Percentiles rank a stretch among this genome's conserved stretches.
phyloP scores from a whole-genome alignment of 2,113 vertebrate genomes.

The Triplophysa dalaica region DNA sequence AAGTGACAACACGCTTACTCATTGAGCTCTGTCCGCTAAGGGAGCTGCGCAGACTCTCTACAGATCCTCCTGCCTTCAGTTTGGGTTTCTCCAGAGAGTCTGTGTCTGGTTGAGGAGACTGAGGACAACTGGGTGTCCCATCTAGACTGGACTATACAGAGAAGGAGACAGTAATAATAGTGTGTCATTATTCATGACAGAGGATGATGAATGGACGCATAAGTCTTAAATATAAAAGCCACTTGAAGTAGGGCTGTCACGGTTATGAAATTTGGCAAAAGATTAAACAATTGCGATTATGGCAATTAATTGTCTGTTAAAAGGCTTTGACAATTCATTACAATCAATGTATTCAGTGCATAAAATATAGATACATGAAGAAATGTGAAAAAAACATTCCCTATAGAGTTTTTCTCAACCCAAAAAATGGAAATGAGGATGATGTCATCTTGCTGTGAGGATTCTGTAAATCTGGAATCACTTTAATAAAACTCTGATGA shows the following conservation, averaged over 20 bases:
- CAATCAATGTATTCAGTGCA: no score
- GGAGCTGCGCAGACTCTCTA: constrained; percentile 95
- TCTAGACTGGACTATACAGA: constrained; percentile 81
- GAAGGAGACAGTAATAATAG: constrained; percentile 22
- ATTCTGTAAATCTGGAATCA: no score
- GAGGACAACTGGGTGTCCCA: constrained; percentile 80
- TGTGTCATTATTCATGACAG: background rate
- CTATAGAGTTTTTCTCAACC: no score
- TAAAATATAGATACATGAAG: no score
- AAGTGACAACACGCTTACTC: constrained; percentile 78
- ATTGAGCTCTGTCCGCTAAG: constrained; percentile 97
- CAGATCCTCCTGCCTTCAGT: constrained; percentile 93
- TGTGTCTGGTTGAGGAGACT: constrained; percentile 78
- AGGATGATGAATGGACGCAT: background rate
- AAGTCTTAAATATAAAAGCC: background rate
- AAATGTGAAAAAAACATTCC: no score
- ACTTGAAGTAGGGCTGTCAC: background rate
- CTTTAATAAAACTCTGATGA: no score
- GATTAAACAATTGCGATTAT: no score
- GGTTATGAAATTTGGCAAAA: no score
- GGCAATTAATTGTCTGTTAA: no score
- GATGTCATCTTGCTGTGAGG: no score
- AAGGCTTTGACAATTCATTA: no score
- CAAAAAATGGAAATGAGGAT: no score
- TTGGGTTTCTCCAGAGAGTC: constrained; percentile 92